Evolutionary conservation across 1,140 invertebrate species (phyloP), one percentile per base, ranked within the genome.

Genomic region (Scylla paramamosain): DNA sequence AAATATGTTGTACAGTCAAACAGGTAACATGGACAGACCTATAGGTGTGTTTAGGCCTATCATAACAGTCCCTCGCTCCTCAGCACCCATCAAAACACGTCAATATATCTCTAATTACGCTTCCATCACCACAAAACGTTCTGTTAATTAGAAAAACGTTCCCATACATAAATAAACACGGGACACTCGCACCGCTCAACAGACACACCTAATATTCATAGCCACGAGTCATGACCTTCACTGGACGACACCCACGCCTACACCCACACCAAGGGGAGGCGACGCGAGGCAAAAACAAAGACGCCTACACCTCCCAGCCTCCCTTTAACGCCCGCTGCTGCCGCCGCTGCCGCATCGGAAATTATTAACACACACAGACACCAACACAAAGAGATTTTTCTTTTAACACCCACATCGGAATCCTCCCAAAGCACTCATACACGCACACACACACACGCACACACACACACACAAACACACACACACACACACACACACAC

Each of bases 371-470:
- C 67, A 77, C 52, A 59, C 52, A 20, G 0, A 59, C 52, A 59
- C 52, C 10, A 12, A 59, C 52, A 59, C 52, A 59, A 12, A 59
- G 39, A 39, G 1, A 39, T 39, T 39, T 39, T 39, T 39, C 6
- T 6, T 39, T 39, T 6, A 39, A 59, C 52, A 59, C 52, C 52
- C 2, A 59, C 52, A 59, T 20, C 52, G 16, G 16, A 59, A 59
- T 59, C 52, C 10, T 14, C 52, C 16, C 16, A 59, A 59, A 59
- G 16, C 52, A 86, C 83, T 25, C 83, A 86, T 20, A 86, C 83
- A 86, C 83, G 12, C 83, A 86, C 83, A 86, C 83, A 86, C 83
- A 28, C 83, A 86, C 83, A 86, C 83, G 25, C 83, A 28, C 82
- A 84, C 82, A 84, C 82, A 28, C 82, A 84, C 82, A 84, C 82